Evolutionary conservation across 2,888 invertebrate genomes (phyloP), one percentile per base, ranked within the genome.

Genomic region (Lacanobia wlatinum): DNA sequence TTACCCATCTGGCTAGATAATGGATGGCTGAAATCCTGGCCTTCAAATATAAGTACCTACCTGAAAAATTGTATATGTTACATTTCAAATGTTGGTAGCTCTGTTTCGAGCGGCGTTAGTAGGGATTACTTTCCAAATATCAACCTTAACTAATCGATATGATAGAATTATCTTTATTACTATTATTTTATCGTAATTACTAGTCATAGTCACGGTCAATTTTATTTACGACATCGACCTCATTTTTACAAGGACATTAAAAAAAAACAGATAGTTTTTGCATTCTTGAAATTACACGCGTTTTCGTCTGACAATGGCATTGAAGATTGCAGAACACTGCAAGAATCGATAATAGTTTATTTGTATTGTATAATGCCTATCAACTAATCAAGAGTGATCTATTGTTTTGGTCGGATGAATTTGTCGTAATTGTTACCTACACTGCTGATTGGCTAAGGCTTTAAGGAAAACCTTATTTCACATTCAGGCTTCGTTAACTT

Each of bases 271-370:
- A 74, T 66, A 71, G 74, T 81, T 75, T 84, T 84, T 85, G 64
- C 78, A 83, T 83, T 83, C 78, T 78, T 81, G 67, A 77, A 84
- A 84, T 82, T 82, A 85, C 80, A 80, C 78, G 80, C 76, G 74
- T 86, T 90, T 89, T 85, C 76, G 65, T 74, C 77, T 90, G 88
- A 85, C 89, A 90, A 83, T 91, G 90, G 88, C 90, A 90, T 89
- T 91, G 91, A 87, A 80, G 80, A 83, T 87, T 89, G 87, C 85
- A 82, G 85, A 83, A 83, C 53, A 79, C 75, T 69, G 72, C 82
- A 87, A 87, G 72, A 80, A 61, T 63, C 67, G 78, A 82, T 82
- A 82, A 84, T 76, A 78, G 66, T 74, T 82, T 82, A 80, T 82
- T 82, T 83, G 64, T 65, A 81, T 80, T 80, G 78, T 72, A 80